Conservation (phyloP, 2,888 invertebrate genomes). For the Watsonalla cultraria region DNA sequence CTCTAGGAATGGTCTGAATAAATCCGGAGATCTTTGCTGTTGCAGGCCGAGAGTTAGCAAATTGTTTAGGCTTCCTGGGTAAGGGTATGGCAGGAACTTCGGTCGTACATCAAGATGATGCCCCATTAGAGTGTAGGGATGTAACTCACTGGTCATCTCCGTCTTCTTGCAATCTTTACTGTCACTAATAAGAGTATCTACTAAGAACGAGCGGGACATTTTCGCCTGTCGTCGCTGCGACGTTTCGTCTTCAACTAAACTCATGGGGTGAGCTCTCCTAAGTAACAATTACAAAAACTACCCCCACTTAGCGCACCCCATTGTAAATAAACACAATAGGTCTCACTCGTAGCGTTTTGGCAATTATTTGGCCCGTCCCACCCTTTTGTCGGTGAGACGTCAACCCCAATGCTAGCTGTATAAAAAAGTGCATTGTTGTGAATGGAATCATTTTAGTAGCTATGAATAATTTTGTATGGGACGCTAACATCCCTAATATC, state of each 20-base stretch:
- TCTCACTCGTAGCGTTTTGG: slow-evolving; percentile 76
- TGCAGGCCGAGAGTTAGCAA: slow-evolving; percentile 82
- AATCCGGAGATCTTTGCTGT: slow-evolving; percentile 71
- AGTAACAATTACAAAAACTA: slow-evolving; percentile 78
- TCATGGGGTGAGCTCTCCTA: slow-evolving; percentile 47
- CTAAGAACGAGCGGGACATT: slow-evolving; percentile 90
- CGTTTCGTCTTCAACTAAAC: slow-evolving; percentile 54
- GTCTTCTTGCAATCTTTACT: slow-evolving; percentile 69
- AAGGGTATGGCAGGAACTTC: slow-evolving; percentile 80
- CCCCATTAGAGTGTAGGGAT: slow-evolving; percentile 58
- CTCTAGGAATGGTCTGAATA: slow-evolving; percentile 69
- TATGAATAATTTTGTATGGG: slow-evolving; percentile 77
- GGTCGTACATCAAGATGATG: slow-evolving; percentile 55
- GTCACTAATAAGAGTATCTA: slow-evolving; percentile 87
- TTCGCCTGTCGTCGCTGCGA: slow-evolving; percentile 41
- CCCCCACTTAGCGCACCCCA: slow-evolving; percentile 75
- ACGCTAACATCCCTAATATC: slow-evolving; percentile 70
- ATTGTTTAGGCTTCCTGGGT: slow-evolving; percentile 82
- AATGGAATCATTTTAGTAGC: slow-evolving; percentile 73
- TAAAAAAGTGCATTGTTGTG: slow-evolving; percentile 61
- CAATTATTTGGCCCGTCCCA: slow-evolving; percentile 77
- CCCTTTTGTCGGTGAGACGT: slow-evolving; percentile 74
- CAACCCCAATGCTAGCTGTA: slow-evolving; percentile 61
- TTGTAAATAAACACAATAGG: slow-evolving; percentile 75
- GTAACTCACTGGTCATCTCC: slow-evolving; percentile 57